These are phyloP conservation scores for Heptranchias perlo DNA, from an alignment of 2,113 vertebrate genomes.

Conservation along the genomic window DNA sequence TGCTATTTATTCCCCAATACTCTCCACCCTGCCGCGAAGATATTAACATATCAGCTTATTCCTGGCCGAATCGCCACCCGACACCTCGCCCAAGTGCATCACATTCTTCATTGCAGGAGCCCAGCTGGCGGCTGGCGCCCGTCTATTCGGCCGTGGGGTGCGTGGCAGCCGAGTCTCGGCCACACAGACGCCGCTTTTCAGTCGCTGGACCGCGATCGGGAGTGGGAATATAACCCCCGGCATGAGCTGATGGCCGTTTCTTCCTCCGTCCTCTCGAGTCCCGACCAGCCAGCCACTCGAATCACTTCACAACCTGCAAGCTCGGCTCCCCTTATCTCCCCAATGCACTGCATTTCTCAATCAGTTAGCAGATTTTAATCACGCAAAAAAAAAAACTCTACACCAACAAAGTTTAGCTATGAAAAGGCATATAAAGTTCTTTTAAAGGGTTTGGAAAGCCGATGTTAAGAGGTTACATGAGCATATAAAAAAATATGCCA, in stretches of 20 bases:
- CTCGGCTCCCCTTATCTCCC: neutral
- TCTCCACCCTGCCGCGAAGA: neutral
- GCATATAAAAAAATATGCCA: slow-evolving; percentile 10
- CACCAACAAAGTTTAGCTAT: neutral
- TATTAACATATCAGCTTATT: neutral
- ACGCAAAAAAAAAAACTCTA: neutral
- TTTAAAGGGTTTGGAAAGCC: neutral
- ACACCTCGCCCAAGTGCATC: neutral
- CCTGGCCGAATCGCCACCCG: neutral
- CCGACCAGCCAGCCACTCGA: neutral
- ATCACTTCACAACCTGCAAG: neutral
- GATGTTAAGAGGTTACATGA: neutral
- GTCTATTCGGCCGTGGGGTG: no score
- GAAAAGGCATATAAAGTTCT: neutral
- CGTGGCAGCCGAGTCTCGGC: neutral
- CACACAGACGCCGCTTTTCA: neutral
- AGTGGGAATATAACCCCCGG: neutral
- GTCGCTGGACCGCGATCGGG: neutral
- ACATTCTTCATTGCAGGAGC: neutral
- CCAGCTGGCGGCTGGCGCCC: neutral
- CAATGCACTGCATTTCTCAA: neutral
- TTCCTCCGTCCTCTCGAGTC: neutral
- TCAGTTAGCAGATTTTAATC: neutral
- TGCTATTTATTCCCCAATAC: neutral
- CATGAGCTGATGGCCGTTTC: no score